Evolutionary conservation across 2,113 vertebrate species (phyloP), one percentile per base, ranked within the genome.

Genomic region (Epinephelus fuscoguttatus): DNA sequence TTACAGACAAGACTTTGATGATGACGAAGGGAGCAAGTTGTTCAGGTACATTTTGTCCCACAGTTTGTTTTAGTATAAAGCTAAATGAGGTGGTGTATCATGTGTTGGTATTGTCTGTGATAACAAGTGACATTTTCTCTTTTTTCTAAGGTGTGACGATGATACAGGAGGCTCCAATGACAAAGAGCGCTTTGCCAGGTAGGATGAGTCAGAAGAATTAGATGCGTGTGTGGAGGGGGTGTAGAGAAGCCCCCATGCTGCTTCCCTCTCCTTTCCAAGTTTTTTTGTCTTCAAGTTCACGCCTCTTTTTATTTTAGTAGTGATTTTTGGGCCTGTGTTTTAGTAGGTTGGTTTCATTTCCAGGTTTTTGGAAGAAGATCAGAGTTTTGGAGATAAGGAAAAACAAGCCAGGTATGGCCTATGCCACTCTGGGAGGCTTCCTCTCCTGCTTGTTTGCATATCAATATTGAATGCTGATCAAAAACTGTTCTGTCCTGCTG

Each of bases 111-210:
- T 37, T 47, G 25, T 30, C 23, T 53, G 18, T 27, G 25, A 85
- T 72, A 76, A 68, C 12, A 42, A 52, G 3, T 25, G 25, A 62
- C 85, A 7, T 10, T 37, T 50, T 88, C 21, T 23, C 21, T 82
- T 60, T 64, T 88, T 85, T 27, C 81, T 71, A 87, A 99, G 98
- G 55, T 98, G 97, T 70, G 98, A 99, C 0, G 98, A 99, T 10
- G 98, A 99, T 49, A 91, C 95, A 0, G 94, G 94, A 78, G 96
- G 96, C 71, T 96, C 95, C 2, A 93, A 93, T 82, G 98, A 99
- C 47, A 99, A 99, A 70, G 98, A 99, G 80, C 95, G 98, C 3
- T 99, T 99, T 94, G 98, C 98, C 88, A 98, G 98, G 98, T 99
- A 97, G 90, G 33, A 21, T 52, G 25, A 66, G 59, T 70, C 21